These are phyloP conservation scores for Columba livia DNA, from an alignment of 2,113 vertebrate species.

Conservation along the genomic window DNA sequence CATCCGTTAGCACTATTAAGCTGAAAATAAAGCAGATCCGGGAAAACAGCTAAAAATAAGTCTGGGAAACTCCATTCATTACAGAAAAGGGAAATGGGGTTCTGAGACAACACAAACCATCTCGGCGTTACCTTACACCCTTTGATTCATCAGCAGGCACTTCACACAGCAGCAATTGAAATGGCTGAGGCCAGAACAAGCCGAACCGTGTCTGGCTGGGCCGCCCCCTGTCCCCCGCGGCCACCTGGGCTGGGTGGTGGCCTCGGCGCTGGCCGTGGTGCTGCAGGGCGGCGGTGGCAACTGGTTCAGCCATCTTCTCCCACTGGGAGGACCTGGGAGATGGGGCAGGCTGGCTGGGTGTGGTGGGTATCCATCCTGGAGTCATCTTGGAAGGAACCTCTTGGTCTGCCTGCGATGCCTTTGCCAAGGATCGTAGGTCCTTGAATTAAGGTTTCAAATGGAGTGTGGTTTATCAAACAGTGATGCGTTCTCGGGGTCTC, in stretches of 20 bases:
- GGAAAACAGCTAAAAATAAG: background rate
- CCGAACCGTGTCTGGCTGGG: background rate
- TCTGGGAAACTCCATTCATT: background rate
- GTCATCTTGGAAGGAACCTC: background rate
- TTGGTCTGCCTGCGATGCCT: background rate
- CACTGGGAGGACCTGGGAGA: background rate
- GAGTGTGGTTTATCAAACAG: background rate
- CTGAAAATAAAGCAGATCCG: background rate
- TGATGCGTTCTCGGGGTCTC: rapidly evolving
- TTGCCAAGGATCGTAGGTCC: background rate
- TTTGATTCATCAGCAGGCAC: rapidly evolving
- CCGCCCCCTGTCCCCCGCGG: rapidly evolving
- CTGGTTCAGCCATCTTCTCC: background rate
- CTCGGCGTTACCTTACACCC: rapidly evolving
- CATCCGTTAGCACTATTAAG: background rate
- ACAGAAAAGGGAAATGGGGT: background rate
- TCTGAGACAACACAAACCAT: rapidly evolving
- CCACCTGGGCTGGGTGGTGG: too few species aligned
- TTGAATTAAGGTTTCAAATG: background rate
- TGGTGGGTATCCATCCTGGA: background rate
- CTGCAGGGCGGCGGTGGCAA: background rate
- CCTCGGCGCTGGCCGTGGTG: background rate
- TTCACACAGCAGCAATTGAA: background rate
- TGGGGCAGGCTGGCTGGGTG: background rate
- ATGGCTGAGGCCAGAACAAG: too few species aligned